A percentile compares a stretch with the other conserved stretches of the same genome.
These are phyloP conservation scores for Hylaeus anthracinus DNA, from an alignment of 1,140 invertebrate genomes.

Conservation along the genomic window DNA sequence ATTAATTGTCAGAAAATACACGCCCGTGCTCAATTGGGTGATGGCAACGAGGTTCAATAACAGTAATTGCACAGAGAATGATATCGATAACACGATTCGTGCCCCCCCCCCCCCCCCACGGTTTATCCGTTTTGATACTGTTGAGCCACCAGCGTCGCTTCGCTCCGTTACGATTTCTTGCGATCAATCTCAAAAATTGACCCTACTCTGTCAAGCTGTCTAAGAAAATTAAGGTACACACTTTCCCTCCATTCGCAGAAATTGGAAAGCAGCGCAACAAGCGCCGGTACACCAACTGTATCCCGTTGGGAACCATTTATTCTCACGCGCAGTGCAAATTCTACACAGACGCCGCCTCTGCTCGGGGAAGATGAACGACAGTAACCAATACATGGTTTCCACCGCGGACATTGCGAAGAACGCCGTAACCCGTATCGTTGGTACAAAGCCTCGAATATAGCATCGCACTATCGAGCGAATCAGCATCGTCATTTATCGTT, in stretches of 20 bases:
- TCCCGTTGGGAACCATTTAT: slow-evolving; percentile 11
- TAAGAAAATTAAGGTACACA: neutral
- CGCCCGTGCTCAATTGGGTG: neutral
- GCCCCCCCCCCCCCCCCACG: too few relatives aligned
- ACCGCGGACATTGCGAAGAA: neutral
- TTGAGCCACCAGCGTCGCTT: neutral
- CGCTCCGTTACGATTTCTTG: neutral
- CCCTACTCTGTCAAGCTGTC: neutral
- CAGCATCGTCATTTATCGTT: neutral
- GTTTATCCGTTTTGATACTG: neutral
- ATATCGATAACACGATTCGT: neutral
- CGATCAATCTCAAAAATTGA: neutral
- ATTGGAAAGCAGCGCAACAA: slow-evolving; percentile 24
- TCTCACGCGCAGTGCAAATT: slow-evolving; percentile 2
- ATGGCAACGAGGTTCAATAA: neutral
- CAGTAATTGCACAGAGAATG: neutral
- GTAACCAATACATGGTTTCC: neutral
- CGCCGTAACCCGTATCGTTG: neutral
- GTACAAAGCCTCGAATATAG: neutral
- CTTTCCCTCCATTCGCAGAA: neutral
- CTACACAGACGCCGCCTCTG: neutral
- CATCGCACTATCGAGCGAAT: neutral
- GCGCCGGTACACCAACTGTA: too few relatives aligned
- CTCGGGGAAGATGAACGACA: slow-evolving; percentile 2
- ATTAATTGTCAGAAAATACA: slow-evolving; percentile 30